Percentiles rank a stretch among this genome's conserved stretches.
These are phyloP conservation scores for Erpobdella octoculata DNA, from an alignment of 2,888 invertebrate species.

Conservation along the genomic window DNA sequence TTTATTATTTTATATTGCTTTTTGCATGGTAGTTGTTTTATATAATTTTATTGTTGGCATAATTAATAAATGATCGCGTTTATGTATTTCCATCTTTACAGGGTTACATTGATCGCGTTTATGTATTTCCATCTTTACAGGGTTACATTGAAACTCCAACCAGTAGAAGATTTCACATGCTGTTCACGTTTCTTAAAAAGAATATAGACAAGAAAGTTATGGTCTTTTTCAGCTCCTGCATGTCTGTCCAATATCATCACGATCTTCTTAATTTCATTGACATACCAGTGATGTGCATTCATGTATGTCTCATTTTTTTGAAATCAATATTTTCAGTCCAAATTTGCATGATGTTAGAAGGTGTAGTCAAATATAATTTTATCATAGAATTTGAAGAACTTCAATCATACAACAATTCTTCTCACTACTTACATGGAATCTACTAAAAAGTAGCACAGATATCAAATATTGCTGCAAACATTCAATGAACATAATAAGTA, in stretches of 20 bases:
- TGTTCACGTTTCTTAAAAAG: constrained; percentile 95
- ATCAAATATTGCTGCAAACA: too few species aligned
- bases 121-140: constrained; percentile 40
- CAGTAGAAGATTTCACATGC: constrained; percentile 81
- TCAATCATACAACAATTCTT: too few species aligned
- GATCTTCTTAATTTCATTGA: constrained; percentile 95
- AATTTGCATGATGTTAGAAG: too few species aligned
- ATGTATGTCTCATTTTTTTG: too few species aligned
- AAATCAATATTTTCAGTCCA: too few species aligned
- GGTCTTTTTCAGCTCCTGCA: constrained; percentile 94
- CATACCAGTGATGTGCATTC: constrained; percentile 86
- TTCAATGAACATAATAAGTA: too few species aligned
- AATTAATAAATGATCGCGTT: neutral
- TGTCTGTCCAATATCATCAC: constrained; percentile 90
- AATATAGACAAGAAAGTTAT: constrained; percentile 83
- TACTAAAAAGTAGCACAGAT: too few species aligned
- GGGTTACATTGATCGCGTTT: constrained; percentile 80
- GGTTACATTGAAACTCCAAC: constrained; percentile 89
- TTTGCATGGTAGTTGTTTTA: too few species aligned
- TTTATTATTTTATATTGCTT: too few species aligned
- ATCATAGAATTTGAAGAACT: too few species aligned
- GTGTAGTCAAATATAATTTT: too few species aligned
- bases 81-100: constrained; percentile 36
- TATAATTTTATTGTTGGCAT: neutral
- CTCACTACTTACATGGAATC: too few species aligned